These are phyloP conservation scores for Poeciliopsis paucimaculata DNA, from an alignment of 2,797 vertebrate genomes.

Conservation along the genomic window DNA sequence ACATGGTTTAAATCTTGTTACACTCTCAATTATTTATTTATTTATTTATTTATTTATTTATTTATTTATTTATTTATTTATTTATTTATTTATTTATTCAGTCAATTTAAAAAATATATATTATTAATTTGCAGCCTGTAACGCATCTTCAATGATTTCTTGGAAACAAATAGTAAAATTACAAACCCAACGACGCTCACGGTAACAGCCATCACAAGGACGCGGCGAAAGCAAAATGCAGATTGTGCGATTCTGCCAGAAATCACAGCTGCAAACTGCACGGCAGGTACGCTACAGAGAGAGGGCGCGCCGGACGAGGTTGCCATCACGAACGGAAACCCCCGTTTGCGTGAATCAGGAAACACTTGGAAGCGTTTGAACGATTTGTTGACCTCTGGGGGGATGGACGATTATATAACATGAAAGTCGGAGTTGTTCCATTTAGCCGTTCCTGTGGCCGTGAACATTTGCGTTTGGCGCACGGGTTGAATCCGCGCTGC, in stretches of 20 bases:
- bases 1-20: background rate
- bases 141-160: background rate
- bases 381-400: background rate
- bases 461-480: fast-evolving
- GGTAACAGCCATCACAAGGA: background rate
- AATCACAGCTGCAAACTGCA: slow-evolving; percentile 7
- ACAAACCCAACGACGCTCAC: background rate
- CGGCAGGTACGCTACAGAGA: slow-evolving; percentile 28
- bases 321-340: slow-evolving; percentile 62
- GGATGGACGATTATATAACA: background rate
- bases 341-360: slow-evolving; percentile 26
- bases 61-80: too few species aligned
- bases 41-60: too few species aligned
- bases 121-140: background rate
- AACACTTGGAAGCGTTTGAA: background rate
- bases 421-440: fast-evolving
- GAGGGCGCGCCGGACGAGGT: slow-evolving; percentile 33
- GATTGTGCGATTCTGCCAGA: background rate
- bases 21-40: background rate
- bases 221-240: background rate
- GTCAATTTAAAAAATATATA: background rate
- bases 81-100: too few species aligned
- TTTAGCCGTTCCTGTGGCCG: fast-evolving
- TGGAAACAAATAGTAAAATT: background rate
- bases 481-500: background rate